phyloP scores from a whole-genome alignment of 1,140 invertebrate species.

The Ceratina australensis region DNA sequence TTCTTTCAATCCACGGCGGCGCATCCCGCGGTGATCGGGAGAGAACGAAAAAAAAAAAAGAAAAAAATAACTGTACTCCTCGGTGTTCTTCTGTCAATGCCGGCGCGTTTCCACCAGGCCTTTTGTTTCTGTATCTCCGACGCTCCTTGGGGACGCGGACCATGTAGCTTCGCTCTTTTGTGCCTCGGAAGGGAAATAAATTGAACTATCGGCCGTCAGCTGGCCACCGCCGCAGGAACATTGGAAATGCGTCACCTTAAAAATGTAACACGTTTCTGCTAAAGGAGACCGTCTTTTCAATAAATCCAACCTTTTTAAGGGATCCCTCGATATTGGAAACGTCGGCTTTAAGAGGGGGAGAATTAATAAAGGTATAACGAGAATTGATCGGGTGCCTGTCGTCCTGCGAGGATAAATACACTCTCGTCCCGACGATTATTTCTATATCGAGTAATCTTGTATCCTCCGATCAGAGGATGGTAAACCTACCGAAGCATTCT shows the following conservation, averaged over 20 bases:
- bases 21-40: too few relatives aligned
- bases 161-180: constrained; percentile 16
- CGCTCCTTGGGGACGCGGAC: constrained; percentile 3
- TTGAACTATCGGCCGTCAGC: constrained; percentile 16
- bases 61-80: too few relatives aligned
- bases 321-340: too few relatives aligned
- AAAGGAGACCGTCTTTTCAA: too few relatives aligned
- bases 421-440: background rate
- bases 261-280: background rate
- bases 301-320: too few relatives aligned
- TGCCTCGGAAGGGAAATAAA: constrained; percentile 10
- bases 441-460: constrained; percentile 1
- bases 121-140: constrained; percentile 22
- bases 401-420: background rate
- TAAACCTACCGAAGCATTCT: background rate
- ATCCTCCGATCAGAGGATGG: background rate
- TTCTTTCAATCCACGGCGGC: background rate
- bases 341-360: too few relatives aligned
- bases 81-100: too few relatives aligned
- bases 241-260: background rate
- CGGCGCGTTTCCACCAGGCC: background rate
- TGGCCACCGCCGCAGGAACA: background rate
- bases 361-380: too few relatives aligned
- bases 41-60: too few relatives aligned
- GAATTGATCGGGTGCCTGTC: background rate